Evolutionary conservation across 2,888 invertebrate species (phyloP), one percentile per base, ranked within the genome.

Genomic region (Macrostomum cliftonense): DNA sequence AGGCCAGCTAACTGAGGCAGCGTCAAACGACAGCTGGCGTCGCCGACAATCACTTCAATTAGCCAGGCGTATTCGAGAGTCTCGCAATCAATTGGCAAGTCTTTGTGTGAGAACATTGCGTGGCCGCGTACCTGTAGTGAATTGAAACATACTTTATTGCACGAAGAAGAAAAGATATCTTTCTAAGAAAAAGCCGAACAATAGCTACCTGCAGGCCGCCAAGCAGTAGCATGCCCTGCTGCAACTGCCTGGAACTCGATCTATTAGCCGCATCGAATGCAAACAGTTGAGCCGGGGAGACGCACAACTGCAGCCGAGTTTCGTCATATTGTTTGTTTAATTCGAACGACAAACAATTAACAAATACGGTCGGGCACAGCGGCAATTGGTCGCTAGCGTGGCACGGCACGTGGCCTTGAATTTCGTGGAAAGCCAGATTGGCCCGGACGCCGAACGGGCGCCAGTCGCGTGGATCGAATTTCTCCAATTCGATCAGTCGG

Each of bases 61-160:
- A 93, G 75, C 97, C 97, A 97, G 0, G 83, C 87, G 67, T 97
- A 97, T 67, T 97, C 97, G 16, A 95, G 71, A 0, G 93, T 91
- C 60, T 93, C 93, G 67, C 88, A 82, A 61, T 89, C 87, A 17
- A 91, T 74, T 11, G 80, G 79, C 54, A 88, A 77, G 48, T 86
- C 88, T 49, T 84, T 79, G 62, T 85, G 85, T 58, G 93, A 93
- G 64, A 95, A 97, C 68, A 68, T 64, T 37, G 68, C 70, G 55
- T 69, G 67, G 0, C 93, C 95, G 57, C 95, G 77, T 51, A 84
- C 77, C 77, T 82, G 72, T 2, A 39, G 9, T 40, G 40, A 9
- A 5, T 2, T 13, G 17, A 43, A n/a, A n/a, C n/a, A n/a, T n/a
- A n/a, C n/a, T n/a, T n/a, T n/a, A n/a, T n/a, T n/a, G n/a, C n/a